Evolutionary conservation across 2,888 invertebrate species (phyloP), one percentile per base, ranked within the genome.

Genomic region (Sericinus montela): DNA sequence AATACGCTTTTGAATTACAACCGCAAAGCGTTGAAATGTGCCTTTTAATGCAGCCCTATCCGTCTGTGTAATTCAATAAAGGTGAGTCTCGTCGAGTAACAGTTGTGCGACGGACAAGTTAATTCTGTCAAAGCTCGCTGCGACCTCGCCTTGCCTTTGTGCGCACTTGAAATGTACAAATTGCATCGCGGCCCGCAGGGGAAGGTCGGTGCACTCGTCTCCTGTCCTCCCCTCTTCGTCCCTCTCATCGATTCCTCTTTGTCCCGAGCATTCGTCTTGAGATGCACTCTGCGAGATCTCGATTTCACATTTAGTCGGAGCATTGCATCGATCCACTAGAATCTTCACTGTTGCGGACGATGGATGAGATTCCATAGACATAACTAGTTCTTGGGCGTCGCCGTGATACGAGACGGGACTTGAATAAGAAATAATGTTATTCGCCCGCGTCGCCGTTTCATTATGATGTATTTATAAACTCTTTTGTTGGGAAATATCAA

Each of bases 141-240:
- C 80, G 82, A 84, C 80, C 84, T 80, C 83, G 81, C 78, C 69
- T 79, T 71, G 84, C 82, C 82, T 88, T 87, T 87, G 86, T 86
- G 78, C 83, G 84, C 82, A 85, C 85, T 88, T 87, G 86, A 88
- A 87, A 87, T 85, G 87, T 86, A 88, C 87, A 87, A 88, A 87
- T 88, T 87, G 86, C 89, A 86, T 76, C 75, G 81, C 79, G 79
- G 75, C 73, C 69, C 68, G 74, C 63, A 60, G 79, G 77, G 65
- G 75, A 78, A 77, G 79, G 84, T 83, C 80, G 81, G 77, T 72
- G 80, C 81, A 80, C 81, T 80, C 79, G 70, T 69, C 72, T 70
- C 72, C 75, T 71, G 65, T 73, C 67, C 74, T 72, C 73, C 75
- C 71, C 74, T 69, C 73, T 67, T 77, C 65, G 65, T 72, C 69